Percentiles rank a stretch among this genome's conserved stretches.
phyloP scores from a whole-genome alignment of 2,888 invertebrate genomes.

The Ptycholaimellus sp. region DNA sequence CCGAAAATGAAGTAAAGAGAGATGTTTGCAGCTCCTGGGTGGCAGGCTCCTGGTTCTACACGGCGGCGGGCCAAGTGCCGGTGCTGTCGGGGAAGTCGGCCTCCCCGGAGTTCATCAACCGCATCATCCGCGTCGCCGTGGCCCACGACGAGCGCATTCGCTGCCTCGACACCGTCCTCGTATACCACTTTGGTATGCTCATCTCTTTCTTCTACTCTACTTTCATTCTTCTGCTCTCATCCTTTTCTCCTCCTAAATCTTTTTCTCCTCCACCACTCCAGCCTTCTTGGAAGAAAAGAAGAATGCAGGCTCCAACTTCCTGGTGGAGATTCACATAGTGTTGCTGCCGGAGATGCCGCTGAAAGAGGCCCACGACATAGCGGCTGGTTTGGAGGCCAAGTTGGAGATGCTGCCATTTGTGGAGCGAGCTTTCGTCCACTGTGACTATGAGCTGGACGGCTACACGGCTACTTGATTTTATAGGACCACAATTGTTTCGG shows the following conservation, averaged over 20 bases:
- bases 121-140: constrained; percentile 13
- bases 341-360: constrained; percentile 26
- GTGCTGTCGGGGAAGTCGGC: constrained; percentile 13
- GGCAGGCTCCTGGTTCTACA: constrained; percentile 13
- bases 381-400: constrained; percentile 24
- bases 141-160: constrained; percentile 14
- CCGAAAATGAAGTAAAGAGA: neutral
- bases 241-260: too few relatives aligned
- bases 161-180: constrained; percentile 28
- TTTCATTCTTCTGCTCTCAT: too few relatives aligned
- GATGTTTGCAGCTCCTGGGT: constrained; percentile 9
- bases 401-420: constrained; percentile 27
- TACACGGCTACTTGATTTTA: too few relatives aligned
- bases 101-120: constrained; percentile 11
- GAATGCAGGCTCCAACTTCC: constrained; percentile 26
- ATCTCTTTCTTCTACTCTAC: too few relatives aligned
- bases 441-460: constrained; percentile 22
- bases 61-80: constrained; percentile 13
- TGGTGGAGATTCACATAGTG: constrained; percentile 25
- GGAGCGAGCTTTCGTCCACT: constrained; percentile 29
- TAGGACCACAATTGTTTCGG: too few relatives aligned
- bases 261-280: constrained; percentile 9
- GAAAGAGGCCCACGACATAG: constrained; percentile 28
- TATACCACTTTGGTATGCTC: constrained; percentile 32
- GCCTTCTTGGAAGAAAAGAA: too few relatives aligned